A percentile compares a stretch with the other conserved stretches of the same genome.
Evolutionary conservation across 1,140 invertebrate genomes (phyloP).

Genomic region (Scaptodrosophila lebanonensis): DNA sequence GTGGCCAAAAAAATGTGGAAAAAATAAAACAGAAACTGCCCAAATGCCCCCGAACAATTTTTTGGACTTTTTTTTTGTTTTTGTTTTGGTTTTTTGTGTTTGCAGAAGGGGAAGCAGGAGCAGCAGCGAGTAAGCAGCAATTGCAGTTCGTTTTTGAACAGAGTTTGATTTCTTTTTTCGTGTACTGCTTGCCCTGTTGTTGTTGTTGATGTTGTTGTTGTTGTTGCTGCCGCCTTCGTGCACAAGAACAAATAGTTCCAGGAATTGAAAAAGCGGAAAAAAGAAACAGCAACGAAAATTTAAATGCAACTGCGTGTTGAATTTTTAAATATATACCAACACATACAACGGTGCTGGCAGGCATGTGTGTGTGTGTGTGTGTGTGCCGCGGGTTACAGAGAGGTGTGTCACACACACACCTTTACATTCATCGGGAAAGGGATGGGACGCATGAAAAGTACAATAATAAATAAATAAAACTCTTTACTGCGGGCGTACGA

Average conservation of each 20-base stretch:
- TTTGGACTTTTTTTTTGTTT: constrained; percentile 10
- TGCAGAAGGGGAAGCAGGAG: constrained; percentile 3
- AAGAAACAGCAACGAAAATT: constrained; percentile 42
- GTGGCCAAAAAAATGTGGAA: no score
- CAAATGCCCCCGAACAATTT: no score
- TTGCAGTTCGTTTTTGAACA: constrained; percentile 17
- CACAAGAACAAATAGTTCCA: constrained; percentile 42
- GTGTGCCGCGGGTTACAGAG: no score
- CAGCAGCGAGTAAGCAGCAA: no score
- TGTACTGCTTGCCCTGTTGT: constrained; percentile 8
- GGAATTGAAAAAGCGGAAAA: constrained; percentile 21
- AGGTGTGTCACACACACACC: no score
- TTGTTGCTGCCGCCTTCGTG: constrained; percentile 6
- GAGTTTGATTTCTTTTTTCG: constrained; percentile 34
- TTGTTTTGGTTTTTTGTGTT: constrained; percentile 9
- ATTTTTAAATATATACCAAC: constrained; percentile 39
- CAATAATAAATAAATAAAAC: no score
- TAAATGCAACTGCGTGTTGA: constrained; percentile 63
- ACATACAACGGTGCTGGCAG: neutral
- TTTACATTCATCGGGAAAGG: no score
- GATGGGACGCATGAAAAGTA: no score
- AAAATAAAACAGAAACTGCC: no score
- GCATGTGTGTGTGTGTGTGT: no score
- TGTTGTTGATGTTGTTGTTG: neutral
- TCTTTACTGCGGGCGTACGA: constrained; percentile 1